Conservation (phyloP, 92 coral and sea anemone species). For the Porites rus region DNA sequence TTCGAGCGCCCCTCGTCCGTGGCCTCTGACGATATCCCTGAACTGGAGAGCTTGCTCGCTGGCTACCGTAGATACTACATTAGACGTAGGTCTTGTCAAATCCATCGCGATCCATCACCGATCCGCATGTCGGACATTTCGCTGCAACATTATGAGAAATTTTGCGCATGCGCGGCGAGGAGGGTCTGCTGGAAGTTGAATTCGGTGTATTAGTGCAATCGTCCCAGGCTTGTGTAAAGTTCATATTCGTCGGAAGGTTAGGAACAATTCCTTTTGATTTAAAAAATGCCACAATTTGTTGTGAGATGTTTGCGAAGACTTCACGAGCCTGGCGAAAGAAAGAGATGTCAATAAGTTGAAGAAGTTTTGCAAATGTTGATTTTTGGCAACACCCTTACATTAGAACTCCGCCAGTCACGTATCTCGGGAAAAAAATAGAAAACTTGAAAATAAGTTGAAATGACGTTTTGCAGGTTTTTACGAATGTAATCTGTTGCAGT, state of each 20-base stretch:
- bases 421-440: too few relatives aligned
- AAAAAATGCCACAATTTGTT: conserved; percentile 77
- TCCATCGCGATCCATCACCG: conserved; percentile 61
- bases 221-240: conserved; percentile 68
- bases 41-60: not conserved
- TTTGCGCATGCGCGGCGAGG: conserved; percentile 77
- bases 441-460: too few relatives aligned
- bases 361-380: too few relatives aligned
- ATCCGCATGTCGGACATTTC: conserved; percentile 90
- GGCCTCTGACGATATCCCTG: too few relatives aligned
- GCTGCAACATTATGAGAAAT: conserved; percentile 52
- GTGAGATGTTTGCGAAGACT: conserved; percentile 78
- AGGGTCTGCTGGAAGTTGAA: conserved; percentile 45
- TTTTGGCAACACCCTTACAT: not conserved
- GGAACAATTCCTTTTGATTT: conserved; percentile 78
- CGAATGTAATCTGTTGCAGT: too few relatives aligned
- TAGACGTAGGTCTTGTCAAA: conserved; percentile 10
- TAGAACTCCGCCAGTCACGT: not conserved
- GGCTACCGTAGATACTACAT: not conserved
- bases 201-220: conserved; percentile 37
- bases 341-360: not conserved
- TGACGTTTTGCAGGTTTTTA: too few relatives aligned
- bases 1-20: too few relatives aligned
- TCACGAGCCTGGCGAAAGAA: conserved; percentile 77
- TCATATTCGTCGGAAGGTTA: conserved; percentile 68